Evolutionary conservation across 2,888 invertebrate species (phyloP).

Genomic region (Pheosia gnoma): DNA sequence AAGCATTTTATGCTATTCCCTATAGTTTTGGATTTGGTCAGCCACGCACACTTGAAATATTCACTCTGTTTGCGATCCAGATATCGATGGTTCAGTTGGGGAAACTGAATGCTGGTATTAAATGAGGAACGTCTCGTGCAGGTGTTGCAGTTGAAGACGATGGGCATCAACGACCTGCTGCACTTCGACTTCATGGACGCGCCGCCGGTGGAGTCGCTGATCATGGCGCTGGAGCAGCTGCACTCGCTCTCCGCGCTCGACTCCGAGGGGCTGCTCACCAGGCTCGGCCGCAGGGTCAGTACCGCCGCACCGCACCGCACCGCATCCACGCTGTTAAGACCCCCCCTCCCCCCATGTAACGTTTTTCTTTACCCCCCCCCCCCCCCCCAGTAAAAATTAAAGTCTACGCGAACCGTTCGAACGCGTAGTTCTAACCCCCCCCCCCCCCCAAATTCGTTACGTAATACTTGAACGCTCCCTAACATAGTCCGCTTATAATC

Average conservation of each 20-base stretch:
- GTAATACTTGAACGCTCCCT: no score
- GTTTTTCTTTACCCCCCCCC: no score
- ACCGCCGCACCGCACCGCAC: neutral
- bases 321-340: neutral
- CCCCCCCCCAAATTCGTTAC: no score
- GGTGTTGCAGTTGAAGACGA: conserved; percentile 98
- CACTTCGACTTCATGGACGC: conserved; percentile 99
- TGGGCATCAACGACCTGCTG: conserved; percentile 99
- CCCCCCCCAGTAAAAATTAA: no score
- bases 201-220: conserved; percentile 98
- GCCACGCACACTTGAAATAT: no score
- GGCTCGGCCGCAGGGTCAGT: conserved; percentile 89
- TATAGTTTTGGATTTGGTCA: no score
- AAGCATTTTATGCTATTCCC: no score
- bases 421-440: no score
- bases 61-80: no score
- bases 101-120: neutral
- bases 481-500: no score
- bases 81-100: neutral
- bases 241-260: conserved; percentile 98
- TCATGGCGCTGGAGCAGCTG: conserved; percentile 98
- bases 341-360: no score
- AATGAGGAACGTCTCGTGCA: conserved; percentile 28
- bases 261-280: conserved; percentile 94
- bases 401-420: no score